Conservation (phyloP, 2,888 invertebrate species). For the Strigamia transsilvanica region DNA sequence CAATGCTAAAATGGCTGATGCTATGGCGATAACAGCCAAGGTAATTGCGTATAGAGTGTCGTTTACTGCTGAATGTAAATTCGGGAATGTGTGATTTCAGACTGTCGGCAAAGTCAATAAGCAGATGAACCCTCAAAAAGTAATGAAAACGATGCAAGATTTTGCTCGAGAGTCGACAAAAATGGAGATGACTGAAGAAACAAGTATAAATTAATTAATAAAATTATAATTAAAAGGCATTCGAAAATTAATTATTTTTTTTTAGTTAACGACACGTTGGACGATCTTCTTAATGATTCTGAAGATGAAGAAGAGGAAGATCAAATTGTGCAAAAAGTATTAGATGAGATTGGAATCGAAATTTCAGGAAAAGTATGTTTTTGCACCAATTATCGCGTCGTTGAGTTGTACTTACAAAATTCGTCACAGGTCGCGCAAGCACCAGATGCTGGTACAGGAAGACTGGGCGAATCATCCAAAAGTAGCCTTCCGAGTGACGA, state of each 20-base stretch:
- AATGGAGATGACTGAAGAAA: slow-evolving; percentile 96
- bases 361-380: slow-evolving; percentile 80
- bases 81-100: slow-evolving; percentile 58
- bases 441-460: slow-evolving; percentile 63
- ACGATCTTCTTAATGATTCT: slow-evolving; percentile 86
- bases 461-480: slow-evolving; percentile 63
- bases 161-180: slow-evolving; percentile 85
- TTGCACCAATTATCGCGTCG: background rate
- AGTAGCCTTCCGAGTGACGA: slow-evolving; percentile 61
- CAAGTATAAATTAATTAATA: slow-evolving; percentile 72
- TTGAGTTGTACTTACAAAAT: background rate
- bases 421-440: slow-evolving; percentile 63
- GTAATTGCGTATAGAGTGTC: slow-evolving; percentile 60
- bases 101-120: slow-evolving; percentile 90
- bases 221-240: background rate
- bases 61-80: background rate
- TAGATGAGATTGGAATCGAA: slow-evolving; percentile 97
- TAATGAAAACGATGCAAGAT: slow-evolving; percentile 81
- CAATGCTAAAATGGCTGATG: slow-evolving; percentile 83
- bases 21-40: slow-evolving; percentile 87
- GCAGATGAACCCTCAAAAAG: slow-evolving; percentile 83
- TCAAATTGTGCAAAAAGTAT: slow-evolving; percentile 84
- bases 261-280: slow-evolving; percentile 86
- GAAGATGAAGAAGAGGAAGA: slow-evolving; percentile 91
- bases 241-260: slow-evolving; percentile 57